A percentile compares a stretch with the other conserved stretches of the same genome.
Conservation (phyloP, 2,113 vertebrate species). For the Ceyx cyanopectus region DNA sequence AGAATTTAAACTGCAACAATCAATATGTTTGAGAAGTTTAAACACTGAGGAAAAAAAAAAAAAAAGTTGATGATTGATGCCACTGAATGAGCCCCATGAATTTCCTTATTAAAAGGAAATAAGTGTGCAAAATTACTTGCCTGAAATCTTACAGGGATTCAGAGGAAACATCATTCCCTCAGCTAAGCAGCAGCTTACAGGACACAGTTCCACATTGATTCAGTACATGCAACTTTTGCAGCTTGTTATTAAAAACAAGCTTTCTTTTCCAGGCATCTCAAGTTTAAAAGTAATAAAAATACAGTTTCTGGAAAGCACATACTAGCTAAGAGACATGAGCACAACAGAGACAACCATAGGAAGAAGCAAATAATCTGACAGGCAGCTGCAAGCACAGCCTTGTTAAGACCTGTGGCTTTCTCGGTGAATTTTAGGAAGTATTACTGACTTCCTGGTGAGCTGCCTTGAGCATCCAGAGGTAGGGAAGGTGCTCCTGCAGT, state of each 20-base stretch:
- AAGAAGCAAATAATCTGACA: neutral
- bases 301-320: neutral
- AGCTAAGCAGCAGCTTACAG: neutral
- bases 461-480: neutral
- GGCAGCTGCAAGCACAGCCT: neutral
- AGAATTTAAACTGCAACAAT: neutral
- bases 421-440: neutral
- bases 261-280: neutral
- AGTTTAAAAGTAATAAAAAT: neutral
- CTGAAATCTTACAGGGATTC: neutral
- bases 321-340: neutral
- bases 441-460: neutral
- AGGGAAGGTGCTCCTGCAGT: neutral
- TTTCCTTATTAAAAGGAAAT: slow-evolving; percentile 1
- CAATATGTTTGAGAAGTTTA: neutral
- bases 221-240: neutral
- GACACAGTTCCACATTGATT: neutral
- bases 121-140: neutral
- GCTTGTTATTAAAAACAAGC: neutral
- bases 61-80: neutral
- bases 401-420: neutral
- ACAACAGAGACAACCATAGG: neutral
- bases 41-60: neutral
- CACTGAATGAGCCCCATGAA: neutral
- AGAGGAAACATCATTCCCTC: neutral